Evolutionary conservation across 23 tunicate genomes (phyloP), one percentile per base, ranked within the genome.

Genomic region (Ascidia mentula): DNA sequence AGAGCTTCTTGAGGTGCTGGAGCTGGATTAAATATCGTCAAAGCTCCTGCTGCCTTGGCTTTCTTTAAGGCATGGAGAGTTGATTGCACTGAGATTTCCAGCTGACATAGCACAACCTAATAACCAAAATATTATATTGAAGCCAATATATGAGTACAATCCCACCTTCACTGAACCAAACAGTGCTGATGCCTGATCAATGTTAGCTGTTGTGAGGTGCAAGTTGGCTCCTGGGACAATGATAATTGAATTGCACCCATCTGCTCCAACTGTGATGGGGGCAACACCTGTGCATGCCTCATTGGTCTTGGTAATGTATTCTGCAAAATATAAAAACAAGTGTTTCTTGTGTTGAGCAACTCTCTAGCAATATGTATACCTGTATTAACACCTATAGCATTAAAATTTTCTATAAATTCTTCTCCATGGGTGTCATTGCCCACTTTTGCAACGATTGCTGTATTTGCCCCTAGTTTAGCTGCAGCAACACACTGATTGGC

Each of bases 401-500:
- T 74, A 81, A 94, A 77, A 37, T 88, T 77, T 70, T 80, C 69
- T 32, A 88, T 60, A 73, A 46, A 94, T 32, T 60, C 33, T 12
- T 84, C 65, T 4, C 98, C 98, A 84, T 94, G 76, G 31, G 31
- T 34, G 77, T 94, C 98, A 13, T 79, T 45, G 0, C 98, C 98
- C 61, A 94, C 98, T 84, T 81, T 85, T 40, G 86, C 86, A 32
- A 94, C 79, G 94, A 94, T 84, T 32, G 81, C 77, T 36, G 83
- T 60, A 35, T 80, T 80, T 18, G 90, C 98, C 8, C 94, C 98
- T 30, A 88, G 76, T 88, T 88, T 94, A 15, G 86, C 72, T 28
- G 98, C 98, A 46, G 94, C 94, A 32, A 94, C 94, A 72, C 90
- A 84, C 75, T 94, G 98, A 61, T 94, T 94, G n/a, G 94, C 95